phyloP scores from a whole-genome alignment of 2,888 invertebrate species.

The Neria commutata region DNA sequence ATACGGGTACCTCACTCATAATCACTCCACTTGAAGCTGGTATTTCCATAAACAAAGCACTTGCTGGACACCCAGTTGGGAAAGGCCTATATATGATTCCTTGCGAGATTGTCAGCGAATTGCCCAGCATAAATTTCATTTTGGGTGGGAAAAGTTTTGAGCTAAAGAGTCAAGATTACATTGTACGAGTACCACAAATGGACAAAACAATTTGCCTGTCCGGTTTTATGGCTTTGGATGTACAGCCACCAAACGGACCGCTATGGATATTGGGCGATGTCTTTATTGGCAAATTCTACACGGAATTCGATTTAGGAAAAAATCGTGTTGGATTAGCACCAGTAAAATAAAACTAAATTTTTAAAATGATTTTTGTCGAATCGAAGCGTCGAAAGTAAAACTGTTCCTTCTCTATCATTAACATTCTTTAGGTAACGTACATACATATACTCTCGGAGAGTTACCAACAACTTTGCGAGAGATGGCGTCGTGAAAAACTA shows the following conservation, averaged over 20 bases:
- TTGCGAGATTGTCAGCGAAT: constrained; percentile 74
- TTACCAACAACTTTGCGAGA: too few species aligned
- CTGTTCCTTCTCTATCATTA: too few species aligned
- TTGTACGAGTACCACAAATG: constrained; percentile 77
- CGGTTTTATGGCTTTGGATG: constrained; percentile 42
- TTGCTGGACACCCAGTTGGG: constrained; percentile 79
- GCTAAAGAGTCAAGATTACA: constrained; percentile 81
- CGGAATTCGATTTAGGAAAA: constrained; percentile 45
- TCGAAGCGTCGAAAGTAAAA: too few species aligned
- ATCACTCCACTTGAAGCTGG: constrained; percentile 85
- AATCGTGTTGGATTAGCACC: constrained; percentile 46
- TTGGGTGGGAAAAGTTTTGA: constrained; percentile 76
- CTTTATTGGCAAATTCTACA: constrained; percentile 44
- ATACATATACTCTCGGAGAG: too few species aligned
- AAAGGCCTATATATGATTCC: constrained; percentile 83
- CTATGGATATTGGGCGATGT: constrained; percentile 47
- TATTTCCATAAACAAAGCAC: constrained; percentile 75
- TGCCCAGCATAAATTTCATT: constrained; percentile 79
- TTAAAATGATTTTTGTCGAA: too few species aligned
- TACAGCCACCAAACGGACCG: constrained; percentile 42
- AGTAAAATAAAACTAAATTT: constrained; percentile 56
- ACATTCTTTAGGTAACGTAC: too few species aligned
- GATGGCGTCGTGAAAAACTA: too few species aligned
- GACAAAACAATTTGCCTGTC: constrained; percentile 75
- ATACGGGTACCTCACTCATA: constrained; percentile 85